phyloP scores from a whole-genome alignment of 1,140 invertebrate species.

The Meloidogyne exigua region DNA sequence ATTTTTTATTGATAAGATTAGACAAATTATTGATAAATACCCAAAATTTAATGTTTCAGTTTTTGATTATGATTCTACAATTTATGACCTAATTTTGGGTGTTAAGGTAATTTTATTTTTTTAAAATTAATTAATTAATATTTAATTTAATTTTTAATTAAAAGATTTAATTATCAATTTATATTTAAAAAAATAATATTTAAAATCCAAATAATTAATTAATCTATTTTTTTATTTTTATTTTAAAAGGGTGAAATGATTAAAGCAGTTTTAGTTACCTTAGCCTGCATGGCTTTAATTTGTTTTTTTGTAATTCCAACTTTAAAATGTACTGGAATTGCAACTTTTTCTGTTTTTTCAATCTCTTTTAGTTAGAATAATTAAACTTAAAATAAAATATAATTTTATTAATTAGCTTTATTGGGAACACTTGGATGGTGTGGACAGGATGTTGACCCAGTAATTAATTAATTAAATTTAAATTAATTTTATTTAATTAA shows the following conservation, averaged over 20 bases:
- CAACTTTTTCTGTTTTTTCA: conserved; percentile 43
- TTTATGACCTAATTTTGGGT: conserved; percentile 49
- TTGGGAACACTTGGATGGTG: conserved; percentile 46
- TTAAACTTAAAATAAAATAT: not conserved
- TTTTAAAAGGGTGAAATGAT: conserved; percentile 50
- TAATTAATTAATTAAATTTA: conserved; percentile 61
- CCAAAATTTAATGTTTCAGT: conserved; percentile 43
- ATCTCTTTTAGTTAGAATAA: conserved; percentile 39
- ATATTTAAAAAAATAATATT: no score
- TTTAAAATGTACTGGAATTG: conserved; percentile 34
- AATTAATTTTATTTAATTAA: not conserved
- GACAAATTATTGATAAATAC: conserved; percentile 42
- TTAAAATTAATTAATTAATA: no score
- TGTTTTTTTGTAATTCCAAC: conserved; percentile 47
- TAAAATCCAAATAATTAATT: no score
- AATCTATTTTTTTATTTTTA: conserved; percentile 4
- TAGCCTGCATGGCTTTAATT: conserved; percentile 46
- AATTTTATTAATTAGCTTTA: conserved; percentile 31
- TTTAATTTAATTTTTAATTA: no score
- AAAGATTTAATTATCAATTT: no score
- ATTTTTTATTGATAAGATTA: conserved; percentile 42
- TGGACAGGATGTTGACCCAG: conserved; percentile 63
- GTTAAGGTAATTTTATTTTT: conserved; percentile 32
- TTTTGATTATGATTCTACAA: conserved; percentile 50
- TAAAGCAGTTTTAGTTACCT: conserved; percentile 44